Evolutionary conservation across 30 jellyfish, hydroid and myxozoan genomes (phyloP).

Genomic region (Hydra vulgaris): DNA sequence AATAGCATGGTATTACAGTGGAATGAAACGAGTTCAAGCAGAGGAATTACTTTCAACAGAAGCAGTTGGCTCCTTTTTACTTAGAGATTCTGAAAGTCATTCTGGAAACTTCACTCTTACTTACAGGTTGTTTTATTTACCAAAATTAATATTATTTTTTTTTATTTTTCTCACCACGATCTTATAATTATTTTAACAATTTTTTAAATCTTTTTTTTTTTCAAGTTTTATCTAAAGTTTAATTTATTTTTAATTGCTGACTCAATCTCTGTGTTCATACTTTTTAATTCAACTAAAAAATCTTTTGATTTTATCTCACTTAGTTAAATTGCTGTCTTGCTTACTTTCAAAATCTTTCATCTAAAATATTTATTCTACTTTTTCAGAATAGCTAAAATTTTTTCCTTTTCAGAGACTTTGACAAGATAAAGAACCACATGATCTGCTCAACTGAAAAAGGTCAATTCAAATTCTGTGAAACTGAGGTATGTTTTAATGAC

Average conservation of each 20-base stretch:
- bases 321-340: not conserved
- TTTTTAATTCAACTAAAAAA: no score
- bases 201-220: no score
- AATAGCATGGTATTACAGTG: constrained; percentile 2
- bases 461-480: not conserved
- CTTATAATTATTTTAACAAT: no score
- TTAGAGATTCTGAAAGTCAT: constrained; percentile 6
- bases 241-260: no score
- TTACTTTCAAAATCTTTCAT: not conserved
- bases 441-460: not conserved
- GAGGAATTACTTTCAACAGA: not conserved
- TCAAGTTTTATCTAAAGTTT: no score
- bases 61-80: constrained; percentile 10
- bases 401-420: not conserved
- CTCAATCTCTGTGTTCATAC: no score
- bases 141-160: no score
- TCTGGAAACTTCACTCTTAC: constrained; percentile 12
- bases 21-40: constrained; percentile 11
- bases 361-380: no score
- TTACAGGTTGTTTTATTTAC: not conserved
- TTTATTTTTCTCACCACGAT: no score
- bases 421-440: not conserved
- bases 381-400: no score
- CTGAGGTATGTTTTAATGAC: no score
- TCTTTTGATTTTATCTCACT: not conserved